Evolutionary conservation across 1,140 invertebrate species (phyloP), one percentile per base, ranked within the genome.

Genomic region (Ruditapes philippinarum): DNA sequence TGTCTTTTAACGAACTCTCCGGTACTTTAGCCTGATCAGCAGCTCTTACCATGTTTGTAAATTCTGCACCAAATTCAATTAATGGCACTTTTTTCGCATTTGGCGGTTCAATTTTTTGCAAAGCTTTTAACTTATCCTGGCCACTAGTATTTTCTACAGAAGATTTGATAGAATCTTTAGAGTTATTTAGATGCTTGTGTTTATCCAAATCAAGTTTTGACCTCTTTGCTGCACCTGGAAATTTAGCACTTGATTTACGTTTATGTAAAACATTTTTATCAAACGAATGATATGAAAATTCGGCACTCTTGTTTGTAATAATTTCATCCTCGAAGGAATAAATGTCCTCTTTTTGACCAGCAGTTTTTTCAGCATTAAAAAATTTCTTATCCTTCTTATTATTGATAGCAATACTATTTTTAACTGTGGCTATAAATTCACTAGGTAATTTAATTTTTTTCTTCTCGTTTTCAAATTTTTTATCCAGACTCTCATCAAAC

Each of bases 221-320:
- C 14, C 14, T 45, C 14, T 45, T 45, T 14, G 42, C 5, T 14
- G 42, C 5, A 45, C 14, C 14, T 45, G 42, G 14, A 45, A 45
- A 45, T 14, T 45, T 45, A 57, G 45, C 45, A 51, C 42, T 78
- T 78, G 31, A 36, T 49, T 78, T 78, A 36, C 74, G 42, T 36
- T 78, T 78, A 38, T 78, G 28, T 33, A 78, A 49, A 0, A 78
- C 45, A 17, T 7, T 51, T 38, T 78, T 78, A 51, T 78, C 74
- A 25, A 78, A 78, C 22, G 74, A 78, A 12, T 54, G n/a, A 17
- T 78, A 78, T 12, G 49, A 51, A 54, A 78, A 78, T 36, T 78
- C 11, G 1, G 17, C 45, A 51, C 25, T 19, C 4, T 78, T 31
- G 19, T 36, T 28, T 4, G 7, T 3, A 4, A 3, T 19, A 7